These are phyloP conservation scores for Montipora capitata DNA, from an alignment of 92 coral and sea anemone species.

Conservation along the genomic window DNA sequence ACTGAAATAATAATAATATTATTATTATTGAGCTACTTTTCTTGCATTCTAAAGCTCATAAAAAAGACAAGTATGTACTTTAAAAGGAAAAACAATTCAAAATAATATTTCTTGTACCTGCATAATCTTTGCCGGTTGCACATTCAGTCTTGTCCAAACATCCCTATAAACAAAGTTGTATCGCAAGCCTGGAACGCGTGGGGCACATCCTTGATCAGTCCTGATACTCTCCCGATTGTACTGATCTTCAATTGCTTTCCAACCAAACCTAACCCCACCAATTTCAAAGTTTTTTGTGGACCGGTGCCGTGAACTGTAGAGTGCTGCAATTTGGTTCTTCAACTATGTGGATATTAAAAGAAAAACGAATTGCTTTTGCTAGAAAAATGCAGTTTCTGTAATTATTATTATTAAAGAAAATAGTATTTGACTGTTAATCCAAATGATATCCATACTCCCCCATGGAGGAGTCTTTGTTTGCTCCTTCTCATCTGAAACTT, in stretches of 20 bases:
- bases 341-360: conserved; percentile 26
- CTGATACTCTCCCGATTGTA: conserved; percentile 4
- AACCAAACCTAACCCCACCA: conserved; percentile 31
- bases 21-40: too few species aligned
- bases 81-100: too few species aligned
- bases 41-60: too few species aligned
- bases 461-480: not conserved
- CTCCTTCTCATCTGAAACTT: not conserved
- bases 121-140: conserved; percentile 40
- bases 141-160: conserved; percentile 61
- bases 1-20: too few species aligned
- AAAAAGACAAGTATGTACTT: too few species aligned
- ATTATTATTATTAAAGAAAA: not conserved
- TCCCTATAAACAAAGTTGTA: conserved; percentile 49
- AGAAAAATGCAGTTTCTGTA: not conserved
- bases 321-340: conserved; percentile 50
- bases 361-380: not conserved
- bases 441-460: not conserved
- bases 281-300: conserved; percentile 20
- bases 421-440: not conserved
- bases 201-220: conserved; percentile 37
- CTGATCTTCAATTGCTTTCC: conserved; percentile 28
- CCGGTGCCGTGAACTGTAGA: conserved; percentile 45
- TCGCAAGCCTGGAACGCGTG: conserved; percentile 48
- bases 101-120: too few species aligned